Evolutionary conservation across 2,113 vertebrate species (phyloP), one percentile per base, ranked within the genome.

Genomic region (Cololabis saira): DNA sequence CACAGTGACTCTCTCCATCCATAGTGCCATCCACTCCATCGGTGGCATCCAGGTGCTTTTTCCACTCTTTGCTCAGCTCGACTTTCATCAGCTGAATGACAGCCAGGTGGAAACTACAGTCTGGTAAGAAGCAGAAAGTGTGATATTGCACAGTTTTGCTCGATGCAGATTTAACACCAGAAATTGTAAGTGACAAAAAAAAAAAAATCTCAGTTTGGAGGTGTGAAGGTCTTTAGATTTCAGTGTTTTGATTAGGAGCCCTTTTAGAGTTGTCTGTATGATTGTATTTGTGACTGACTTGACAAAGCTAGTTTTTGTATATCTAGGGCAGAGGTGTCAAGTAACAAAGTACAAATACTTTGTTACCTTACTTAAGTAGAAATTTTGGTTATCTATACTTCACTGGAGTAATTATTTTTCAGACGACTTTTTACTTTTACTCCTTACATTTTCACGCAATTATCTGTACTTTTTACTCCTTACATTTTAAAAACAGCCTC

Each of bases 31-130:
- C 89, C 97, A 98, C 90, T 98, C 97, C 44, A 95, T 99, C 4
- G 97, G 97, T 73, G 97, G 97, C 12, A 97, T 98, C 84, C 96
- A 99, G 92, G 96, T 98, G 61, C 95, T 98, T 72, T 98, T 98
- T 68, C 97, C 97, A 22, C 96, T 98, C 51, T 99, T 98, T 84
- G 94, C 95, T 52, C 97, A 98, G 83, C 84, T 99, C 87, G 97
- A 99, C 88, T 96, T 94, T 89, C 91, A 94, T 65, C 96, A 96
- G 56, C 90, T 93, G 51, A 95, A 93, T 0, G 96, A 97, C 80
- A 93, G 93, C 87, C 95, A 95, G 81, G 92, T 95, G 90, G 96
- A 97, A 89, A 94, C 94, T 62, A 94, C 95, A 49, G 97, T 98
- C 53, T 99, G 97, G 97, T 93, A 64, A 83, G 88, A 54, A 45